Conservation (phyloP, 2,113 vertebrate species). For the Indri indri region DNA sequence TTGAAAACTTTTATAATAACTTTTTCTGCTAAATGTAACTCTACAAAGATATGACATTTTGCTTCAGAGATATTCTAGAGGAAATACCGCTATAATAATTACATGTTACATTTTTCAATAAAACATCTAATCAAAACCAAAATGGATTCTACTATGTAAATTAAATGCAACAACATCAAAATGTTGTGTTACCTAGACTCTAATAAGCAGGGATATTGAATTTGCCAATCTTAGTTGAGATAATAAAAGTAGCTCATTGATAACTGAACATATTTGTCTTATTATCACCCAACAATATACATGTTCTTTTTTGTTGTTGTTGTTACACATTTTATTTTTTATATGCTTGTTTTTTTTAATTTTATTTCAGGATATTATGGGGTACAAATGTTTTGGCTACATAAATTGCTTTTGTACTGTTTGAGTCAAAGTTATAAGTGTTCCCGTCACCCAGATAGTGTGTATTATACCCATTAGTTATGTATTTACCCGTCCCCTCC, state of each 20-base stretch:
- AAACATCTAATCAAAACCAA: not conserved
- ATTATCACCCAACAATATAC: not conserved
- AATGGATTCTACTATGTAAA: constrained; percentile 1
- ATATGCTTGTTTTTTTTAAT: too few relatives aligned
- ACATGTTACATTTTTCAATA: not conserved
- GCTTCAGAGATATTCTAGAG: not conserved
- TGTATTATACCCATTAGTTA: too few relatives aligned
- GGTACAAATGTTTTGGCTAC: too few relatives aligned
- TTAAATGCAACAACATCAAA: constrained; percentile 17
- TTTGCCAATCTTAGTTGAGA: constrained; percentile 22
- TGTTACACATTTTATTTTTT: too few relatives aligned
- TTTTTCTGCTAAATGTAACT: not conserved
- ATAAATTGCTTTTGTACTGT: too few relatives aligned
- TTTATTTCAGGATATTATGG: too few relatives aligned
- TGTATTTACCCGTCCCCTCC: too few relatives aligned
- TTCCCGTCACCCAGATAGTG: too few relatives aligned
- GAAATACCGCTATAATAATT: not conserved
- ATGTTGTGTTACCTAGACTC: not conserved
- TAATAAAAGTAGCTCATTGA: not conserved
- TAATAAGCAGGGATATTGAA: not conserved
- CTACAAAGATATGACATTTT: not conserved
- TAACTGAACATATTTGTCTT: not conserved
- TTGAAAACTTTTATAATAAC: not conserved
- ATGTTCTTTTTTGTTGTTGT: too few relatives aligned
- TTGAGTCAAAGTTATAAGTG: too few relatives aligned